Evolutionary conservation across 2,888 invertebrate species (phyloP), one percentile per base, ranked within the genome.

Genomic region (Leptothorax acervorum): DNA sequence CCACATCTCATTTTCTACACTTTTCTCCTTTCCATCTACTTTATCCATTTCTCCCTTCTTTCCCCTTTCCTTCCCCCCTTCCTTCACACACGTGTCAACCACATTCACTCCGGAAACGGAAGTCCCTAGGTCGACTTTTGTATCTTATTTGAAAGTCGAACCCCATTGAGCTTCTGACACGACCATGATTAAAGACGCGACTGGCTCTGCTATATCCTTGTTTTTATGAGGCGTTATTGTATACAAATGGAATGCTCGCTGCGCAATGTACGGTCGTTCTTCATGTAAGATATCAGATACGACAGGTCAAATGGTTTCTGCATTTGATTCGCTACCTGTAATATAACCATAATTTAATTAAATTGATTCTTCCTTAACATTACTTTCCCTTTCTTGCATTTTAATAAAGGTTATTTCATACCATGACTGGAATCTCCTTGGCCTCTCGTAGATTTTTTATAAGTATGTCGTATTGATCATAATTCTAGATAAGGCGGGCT

Each of bases 231-330:
- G 94, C 3, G 94, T n/a, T 94, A 89, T 94, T 94, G 83, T 94
- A 95, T 94, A 95, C 94, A n/a, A 31, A 94, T 87, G 2, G 94
- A 94, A 85, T 93, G 91, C 74, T 94, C 94, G 0, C 85, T 92
- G 2, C 95, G 93, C 92, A 95, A 93, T 11, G 90, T 89, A 39
- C 92, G 91, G 6, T 95, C 95, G 39, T 92, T 92, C 86, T 92
- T 90, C 73, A 95, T 95, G 42, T 95, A 95, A 0, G 95, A 94
- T 83, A 95, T 93, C 76, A 95, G 86, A 45, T 92, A 92, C 0
- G 93, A 93, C 45, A 94, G 86, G 86, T 94, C 91, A 9, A 91
- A 89, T 53, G 92, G 90, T 3, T 89, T 91, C 83, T 93, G 82
- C 86, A 65, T 57, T 63, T 11, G 42, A 68, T 45, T 57, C 1